Percentiles rank a stretch among this genome's conserved stretches.
Conservation (phyloP, 2,113 vertebrate genomes). For the Hemiprocne comata region DNA sequence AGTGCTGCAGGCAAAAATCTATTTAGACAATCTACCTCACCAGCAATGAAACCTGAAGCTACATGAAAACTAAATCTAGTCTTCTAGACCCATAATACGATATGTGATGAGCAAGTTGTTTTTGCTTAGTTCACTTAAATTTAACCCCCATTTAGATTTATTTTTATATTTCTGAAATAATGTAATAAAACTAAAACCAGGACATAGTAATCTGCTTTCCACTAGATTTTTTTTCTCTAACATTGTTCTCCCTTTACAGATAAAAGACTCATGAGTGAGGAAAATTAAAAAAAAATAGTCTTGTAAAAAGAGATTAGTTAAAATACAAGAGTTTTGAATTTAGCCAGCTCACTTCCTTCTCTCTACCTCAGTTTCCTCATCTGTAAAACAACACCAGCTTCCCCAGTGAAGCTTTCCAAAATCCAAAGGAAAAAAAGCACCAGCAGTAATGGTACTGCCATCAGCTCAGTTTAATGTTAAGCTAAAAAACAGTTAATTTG, state of each 20-base stretch:
- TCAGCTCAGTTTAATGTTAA: background rate
- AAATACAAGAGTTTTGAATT: background rate
- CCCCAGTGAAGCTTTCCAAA: background rate
- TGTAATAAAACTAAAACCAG: background rate
- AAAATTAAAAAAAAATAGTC: background rate
- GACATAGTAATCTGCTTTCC: background rate
- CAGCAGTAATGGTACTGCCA: background rate
- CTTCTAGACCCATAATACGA: background rate
- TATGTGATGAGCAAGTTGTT: background rate
- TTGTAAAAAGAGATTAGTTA: background rate
- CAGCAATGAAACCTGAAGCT: background rate
- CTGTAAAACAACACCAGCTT: background rate
- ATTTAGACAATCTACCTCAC: constrained; percentile 7
- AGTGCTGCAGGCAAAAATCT: background rate
- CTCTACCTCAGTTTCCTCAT: background rate
- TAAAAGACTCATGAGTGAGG: background rate
- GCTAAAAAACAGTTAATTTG: background rate
- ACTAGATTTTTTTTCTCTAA: background rate
- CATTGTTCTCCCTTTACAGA: background rate
- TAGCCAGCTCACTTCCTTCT: background rate
- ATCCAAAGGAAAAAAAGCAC: background rate
- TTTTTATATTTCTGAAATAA: background rate
- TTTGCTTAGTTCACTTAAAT: background rate
- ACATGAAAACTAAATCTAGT: background rate
- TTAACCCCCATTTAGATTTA: background rate